Evolutionary conservation across 2,113 vertebrate species (phyloP).

Genomic region (Clarias magur): DNA sequence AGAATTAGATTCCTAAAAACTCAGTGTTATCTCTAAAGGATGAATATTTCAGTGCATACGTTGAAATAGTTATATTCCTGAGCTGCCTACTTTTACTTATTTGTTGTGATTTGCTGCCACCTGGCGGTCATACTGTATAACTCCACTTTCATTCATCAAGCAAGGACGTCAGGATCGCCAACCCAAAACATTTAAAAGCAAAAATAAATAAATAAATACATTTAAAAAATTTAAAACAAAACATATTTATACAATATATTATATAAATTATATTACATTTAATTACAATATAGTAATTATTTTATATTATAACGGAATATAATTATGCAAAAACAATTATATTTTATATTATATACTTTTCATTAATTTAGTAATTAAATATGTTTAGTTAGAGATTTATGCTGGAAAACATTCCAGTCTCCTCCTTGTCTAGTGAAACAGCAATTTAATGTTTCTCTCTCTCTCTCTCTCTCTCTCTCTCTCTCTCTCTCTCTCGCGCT

Average conservation of each 20-base stretch:
- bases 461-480: no score
- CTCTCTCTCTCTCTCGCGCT: no score
- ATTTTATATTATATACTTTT: no score
- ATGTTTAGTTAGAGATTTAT: no score
- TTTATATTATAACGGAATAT: no score
- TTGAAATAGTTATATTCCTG: not conserved
- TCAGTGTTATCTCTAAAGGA: not conserved
- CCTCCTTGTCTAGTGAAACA: not conserved
- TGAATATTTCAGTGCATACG: not conserved
- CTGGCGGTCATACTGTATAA: conserved; percentile 43
- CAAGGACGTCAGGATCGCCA: no score
- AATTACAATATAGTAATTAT: no score
- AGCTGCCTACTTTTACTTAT: not conserved
- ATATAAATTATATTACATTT: no score
- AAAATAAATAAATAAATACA: no score
- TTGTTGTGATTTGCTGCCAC: conserved; percentile 41
- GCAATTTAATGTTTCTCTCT: not conserved
- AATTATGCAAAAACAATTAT: no score
- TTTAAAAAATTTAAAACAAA: not conserved
- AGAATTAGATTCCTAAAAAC: not conserved
- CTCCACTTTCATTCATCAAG: not conserved
- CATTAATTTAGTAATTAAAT: no score
- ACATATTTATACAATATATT: no score
- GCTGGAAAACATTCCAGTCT: not conserved
- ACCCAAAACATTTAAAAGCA: not conserved